These are phyloP conservation scores for Bombus sylvicola DNA, from an alignment of 1,140 invertebrate genomes.

Conservation along the genomic window DNA sequence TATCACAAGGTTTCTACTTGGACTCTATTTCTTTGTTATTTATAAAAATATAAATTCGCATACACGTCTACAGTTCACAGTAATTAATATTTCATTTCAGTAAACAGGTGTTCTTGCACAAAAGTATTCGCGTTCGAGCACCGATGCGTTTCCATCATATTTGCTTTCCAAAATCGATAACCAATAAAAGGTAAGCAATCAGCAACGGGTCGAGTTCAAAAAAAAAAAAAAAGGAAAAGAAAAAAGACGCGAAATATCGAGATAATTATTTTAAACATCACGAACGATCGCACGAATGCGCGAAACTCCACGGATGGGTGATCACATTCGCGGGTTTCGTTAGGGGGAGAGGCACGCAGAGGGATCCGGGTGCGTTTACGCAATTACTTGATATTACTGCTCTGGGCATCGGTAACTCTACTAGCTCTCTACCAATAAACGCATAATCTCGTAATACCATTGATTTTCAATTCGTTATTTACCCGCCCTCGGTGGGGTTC, in stretches of 20 bases:
- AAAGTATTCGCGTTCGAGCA: background rate
- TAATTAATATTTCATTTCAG: constrained; percentile 11
- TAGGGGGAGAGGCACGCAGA: constrained; percentile 53
- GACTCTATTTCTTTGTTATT: too few relatives aligned
- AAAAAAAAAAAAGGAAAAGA: background rate
- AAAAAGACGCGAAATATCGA: constrained; percentile 5
- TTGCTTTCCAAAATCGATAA: constrained; percentile 15
- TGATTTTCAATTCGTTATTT: constrained; percentile 75
- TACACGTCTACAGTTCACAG: too few relatives aligned
- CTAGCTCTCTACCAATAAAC: constrained; percentile 71
- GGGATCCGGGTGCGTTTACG: constrained; percentile 71
- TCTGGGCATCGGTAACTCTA: constrained; percentile 70
- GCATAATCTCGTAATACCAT: constrained; percentile 74
- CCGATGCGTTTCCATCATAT: background rate
- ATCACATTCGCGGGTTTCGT: constrained; percentile 53
- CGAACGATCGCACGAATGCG: constrained; percentile 34
- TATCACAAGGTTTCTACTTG: too few relatives aligned
- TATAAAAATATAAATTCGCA: too few relatives aligned
- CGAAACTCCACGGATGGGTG: constrained; percentile 52
- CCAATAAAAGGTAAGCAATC: constrained; percentile 14
- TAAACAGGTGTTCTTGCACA: background rate
- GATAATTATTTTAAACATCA: constrained; percentile 58
- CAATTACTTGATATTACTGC: constrained; percentile 75
- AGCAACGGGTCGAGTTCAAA: background rate
- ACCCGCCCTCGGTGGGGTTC: constrained; percentile 63